Conservation (phyloP, 2,888 invertebrate genomes). For the Rosalia funebris region DNA sequence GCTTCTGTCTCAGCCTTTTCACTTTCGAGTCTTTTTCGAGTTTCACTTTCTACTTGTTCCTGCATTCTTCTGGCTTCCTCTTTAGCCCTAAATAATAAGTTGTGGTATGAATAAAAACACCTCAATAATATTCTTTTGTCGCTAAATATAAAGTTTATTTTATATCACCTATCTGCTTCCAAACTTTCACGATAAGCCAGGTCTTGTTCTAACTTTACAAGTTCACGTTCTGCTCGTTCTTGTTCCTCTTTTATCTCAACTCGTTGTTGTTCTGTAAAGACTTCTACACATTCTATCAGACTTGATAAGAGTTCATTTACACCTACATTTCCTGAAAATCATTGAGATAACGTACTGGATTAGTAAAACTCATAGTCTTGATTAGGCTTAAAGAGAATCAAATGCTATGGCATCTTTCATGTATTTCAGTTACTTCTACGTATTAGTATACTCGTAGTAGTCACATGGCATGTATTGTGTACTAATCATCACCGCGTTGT, state of each 20-base stretch:
- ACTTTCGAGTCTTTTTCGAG: conserved; percentile 78
- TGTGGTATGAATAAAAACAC: too few relatives aligned
- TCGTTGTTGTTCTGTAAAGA: conserved; percentile 81
- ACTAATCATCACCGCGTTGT: too few relatives aligned
- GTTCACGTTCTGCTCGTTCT: conserved; percentile 88
- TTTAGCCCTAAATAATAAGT: conserved; percentile 73
- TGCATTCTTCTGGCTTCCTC: conserved; percentile 85
- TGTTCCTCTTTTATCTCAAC: conserved; percentile 85
- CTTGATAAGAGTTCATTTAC: conserved; percentile 89
- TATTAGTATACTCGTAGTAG: too few relatives aligned
- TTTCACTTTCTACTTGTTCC: conserved; percentile 78
- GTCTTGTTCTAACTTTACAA: conserved; percentile 93
- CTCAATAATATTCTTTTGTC: too few relatives aligned
- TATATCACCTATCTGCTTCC: conserved; percentile 77
- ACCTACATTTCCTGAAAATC: conserved; percentile 78
- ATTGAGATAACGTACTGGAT: too few relatives aligned
- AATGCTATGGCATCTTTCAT: too few relatives aligned
- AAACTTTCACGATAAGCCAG: conserved; percentile 91
- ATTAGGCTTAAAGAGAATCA: too few relatives aligned
- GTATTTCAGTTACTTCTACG: too few relatives aligned
- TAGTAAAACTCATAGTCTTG: too few relatives aligned
- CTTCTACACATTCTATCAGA: conserved; percentile 87
- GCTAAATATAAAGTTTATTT: too few relatives aligned
- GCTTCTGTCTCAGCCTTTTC: conserved; percentile 79
- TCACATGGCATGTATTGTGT: too few relatives aligned